phyloP scores from a whole-genome alignment of 2,888 invertebrate genomes.

The Coleophora flavipennella region DNA sequence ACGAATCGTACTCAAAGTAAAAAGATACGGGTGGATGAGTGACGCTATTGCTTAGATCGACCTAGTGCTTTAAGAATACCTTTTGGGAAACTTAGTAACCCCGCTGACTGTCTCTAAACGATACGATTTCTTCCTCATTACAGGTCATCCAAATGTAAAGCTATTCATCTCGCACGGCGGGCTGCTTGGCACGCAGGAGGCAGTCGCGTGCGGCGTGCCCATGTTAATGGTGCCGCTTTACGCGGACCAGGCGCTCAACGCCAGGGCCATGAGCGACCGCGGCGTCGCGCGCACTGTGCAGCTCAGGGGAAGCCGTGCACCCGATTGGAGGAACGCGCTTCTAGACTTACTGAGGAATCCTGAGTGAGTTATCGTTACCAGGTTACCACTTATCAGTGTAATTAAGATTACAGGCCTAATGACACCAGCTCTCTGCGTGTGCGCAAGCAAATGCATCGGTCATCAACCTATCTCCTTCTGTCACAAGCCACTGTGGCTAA shows the following conservation, averaged over 20 bases:
- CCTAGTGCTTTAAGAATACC: no score
- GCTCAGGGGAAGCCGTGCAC: constrained; percentile 38
- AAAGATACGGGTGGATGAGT: no score
- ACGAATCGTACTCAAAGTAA: no score
- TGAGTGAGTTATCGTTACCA: constrained; percentile 37
- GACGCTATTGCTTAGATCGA: no score
- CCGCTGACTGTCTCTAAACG: no score
- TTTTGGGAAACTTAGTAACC: no score
- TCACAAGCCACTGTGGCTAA: no score
- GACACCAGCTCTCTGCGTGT: no score
- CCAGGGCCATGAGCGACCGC: constrained; percentile 58
- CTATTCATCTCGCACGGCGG: constrained; percentile 77
- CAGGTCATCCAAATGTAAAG: constrained; percentile 69
- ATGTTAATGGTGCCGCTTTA: constrained; percentile 69
- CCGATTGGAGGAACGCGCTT: constrained; percentile 45
- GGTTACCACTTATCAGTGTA: not conserved
- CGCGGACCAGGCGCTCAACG: constrained; percentile 69
- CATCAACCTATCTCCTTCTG: no score
- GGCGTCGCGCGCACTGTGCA: constrained; percentile 58
- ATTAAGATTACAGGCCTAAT: not conserved
- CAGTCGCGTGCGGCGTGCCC: constrained; percentile 69
- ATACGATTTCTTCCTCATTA: constrained; percentile 3
- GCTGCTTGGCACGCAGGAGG: constrained; percentile 73
- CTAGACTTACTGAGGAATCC: constrained; percentile 50
- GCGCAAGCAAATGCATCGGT: no score